phyloP scores from a whole-genome alignment of 2,113 vertebrate genomes.

The Charina bottae region DNA sequence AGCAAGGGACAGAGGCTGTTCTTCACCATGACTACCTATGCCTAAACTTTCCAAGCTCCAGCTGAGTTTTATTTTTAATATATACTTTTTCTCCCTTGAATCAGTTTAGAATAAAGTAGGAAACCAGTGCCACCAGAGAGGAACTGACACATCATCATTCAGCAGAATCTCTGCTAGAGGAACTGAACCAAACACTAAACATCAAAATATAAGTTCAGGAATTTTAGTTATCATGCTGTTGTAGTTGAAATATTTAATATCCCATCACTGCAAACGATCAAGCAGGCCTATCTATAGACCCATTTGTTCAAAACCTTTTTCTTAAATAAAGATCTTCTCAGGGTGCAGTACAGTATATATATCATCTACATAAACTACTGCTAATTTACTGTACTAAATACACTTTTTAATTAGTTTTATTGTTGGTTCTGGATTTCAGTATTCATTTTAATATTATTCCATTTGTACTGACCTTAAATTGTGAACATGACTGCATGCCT shows the following conservation, averaged over 20 bases:
- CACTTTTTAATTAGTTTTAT: neutral
- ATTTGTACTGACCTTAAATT: neutral
- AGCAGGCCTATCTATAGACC: neutral
- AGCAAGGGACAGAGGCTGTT: neutral
- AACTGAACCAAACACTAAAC: neutral
- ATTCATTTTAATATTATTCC: neutral
- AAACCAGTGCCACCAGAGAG: neutral
- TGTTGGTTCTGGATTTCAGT: neutral
- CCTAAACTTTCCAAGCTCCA: neutral
- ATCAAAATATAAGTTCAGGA: too few relatives aligned
- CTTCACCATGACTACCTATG: neutral
- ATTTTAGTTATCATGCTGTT: too few relatives aligned
- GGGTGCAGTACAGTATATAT: neutral
- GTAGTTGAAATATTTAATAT: too few relatives aligned
- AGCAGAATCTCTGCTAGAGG: too few relatives aligned
- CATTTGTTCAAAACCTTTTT: neutral
- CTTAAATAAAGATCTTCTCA: neutral
- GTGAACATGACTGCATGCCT: neutral
- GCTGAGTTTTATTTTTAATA: neutral
- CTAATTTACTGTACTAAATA: neutral
- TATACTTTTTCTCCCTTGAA: neutral
- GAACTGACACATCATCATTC: too few relatives aligned
- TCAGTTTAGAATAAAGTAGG: neutral
- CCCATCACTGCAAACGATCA: neutral
- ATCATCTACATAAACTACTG: too few relatives aligned